Evolutionary conservation across 1,140 invertebrate species (phyloP), one percentile per base, ranked within the genome.

Genomic region (Cataglyphis hispanica): DNA sequence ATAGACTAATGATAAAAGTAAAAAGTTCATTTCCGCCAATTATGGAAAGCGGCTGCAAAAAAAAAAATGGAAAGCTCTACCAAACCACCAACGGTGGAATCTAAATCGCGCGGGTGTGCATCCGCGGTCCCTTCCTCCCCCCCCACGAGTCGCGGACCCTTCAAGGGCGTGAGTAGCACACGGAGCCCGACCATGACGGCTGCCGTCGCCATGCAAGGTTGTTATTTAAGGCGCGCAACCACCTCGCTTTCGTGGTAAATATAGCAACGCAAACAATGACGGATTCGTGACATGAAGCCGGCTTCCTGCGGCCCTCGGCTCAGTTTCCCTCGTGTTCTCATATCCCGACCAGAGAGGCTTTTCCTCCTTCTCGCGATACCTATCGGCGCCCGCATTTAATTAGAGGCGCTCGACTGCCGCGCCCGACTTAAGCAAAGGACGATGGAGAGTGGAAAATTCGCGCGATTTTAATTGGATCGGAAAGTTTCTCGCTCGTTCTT

Each of bases 351-450:
- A 66, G 46, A 66, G 16, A 5, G 46, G 74, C 83, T 86, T 87
- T 87, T 86, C 84, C 86, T 85, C 70, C 37, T 84, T 64, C 84
- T 83, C 74, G 86, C 40, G 88, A 90, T 90, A 90, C 83, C 0
- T 56, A 87, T 90, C 88, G 64, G n/a, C 46, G 7, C 61, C 16
- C 43, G 86, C 64, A 72, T 84, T 86, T 89, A 81, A 88, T 89
- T 89, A 72, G 19, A 67, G 25, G 10, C 67, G 50, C 81, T 75
- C 50, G 66, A 7, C 22, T 2, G 67, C 11, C 63, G 63, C 56
- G 43, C n/a, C 37, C 2, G 16, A 40, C 43, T 7, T 46, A 13
- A 4, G 40, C 43, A 16, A 50, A 8, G 11, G 13, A 66, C 37
- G 40, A 46, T 6, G 6, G 11, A 77, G 6, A 64, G 25, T 25